Base-by-base conservation (phyloP, 2,797 vertebrate species). In the Tamandua tetradactyla region DNA sequence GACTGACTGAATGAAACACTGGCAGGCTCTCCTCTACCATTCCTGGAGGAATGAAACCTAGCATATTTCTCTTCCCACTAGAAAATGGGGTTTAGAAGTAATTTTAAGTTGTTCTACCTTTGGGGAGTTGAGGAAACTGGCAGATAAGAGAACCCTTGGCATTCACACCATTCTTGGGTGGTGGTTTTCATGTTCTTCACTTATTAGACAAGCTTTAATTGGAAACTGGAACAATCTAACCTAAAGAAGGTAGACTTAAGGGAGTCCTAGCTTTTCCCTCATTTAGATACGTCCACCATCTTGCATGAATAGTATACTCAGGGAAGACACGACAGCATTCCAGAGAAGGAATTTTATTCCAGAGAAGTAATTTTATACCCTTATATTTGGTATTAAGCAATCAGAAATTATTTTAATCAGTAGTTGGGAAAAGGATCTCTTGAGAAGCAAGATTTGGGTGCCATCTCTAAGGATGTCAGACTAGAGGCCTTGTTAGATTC, bases 161-260 rank as follows among this genome's bases (percentile, higher is more conserved):
- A 61, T 22, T 78, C 40, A 49, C 66, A 23, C 49, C 57, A 27
- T 84, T 84, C 35, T 74, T 37, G 30, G 27, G 18, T n/a, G 44
- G 8, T 55, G 69, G 57, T 64, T 62, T 84, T 64, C 87, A 27
- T 10, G 47, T 75, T 87, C 35, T 30, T 72, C 52, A 93, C 30
- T 84, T 79, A 91, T 57, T 75, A 87, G 79, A 32, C n/a, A 92
- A 49, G 79, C 40, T 85, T 22, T 93, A 44, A 69, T 69, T 80
- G 75, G 87, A 57, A 91, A 69, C 13, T 35, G 74, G 64, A 37
- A n/a, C 22, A 69, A 14, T 80, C 72, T 87, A 93, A 14, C 68
- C n/a, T 88, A 23, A 40, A 71, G 10, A 52, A n/a, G n/a, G 23
- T 35, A 84, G 80, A 79, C 37, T 27, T 83, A 30, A 92, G 42